These are phyloP conservation scores for Urosaurus nigricauda DNA, from an alignment of 2,797 vertebrate species.

Conservation along the genomic window DNA sequence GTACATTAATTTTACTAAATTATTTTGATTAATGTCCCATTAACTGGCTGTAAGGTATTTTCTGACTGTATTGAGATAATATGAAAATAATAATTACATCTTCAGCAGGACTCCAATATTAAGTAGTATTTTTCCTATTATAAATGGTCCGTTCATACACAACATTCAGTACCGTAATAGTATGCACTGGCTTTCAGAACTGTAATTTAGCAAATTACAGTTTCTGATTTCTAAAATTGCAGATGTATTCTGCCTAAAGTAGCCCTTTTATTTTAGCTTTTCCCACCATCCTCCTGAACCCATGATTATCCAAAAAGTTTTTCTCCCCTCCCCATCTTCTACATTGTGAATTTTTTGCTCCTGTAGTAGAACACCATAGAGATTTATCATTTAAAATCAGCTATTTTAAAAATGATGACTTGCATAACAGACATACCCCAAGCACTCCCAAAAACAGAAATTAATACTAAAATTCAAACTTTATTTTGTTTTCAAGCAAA, in stretches of 20 bases:
- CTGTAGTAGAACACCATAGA: constrained; percentile 17
- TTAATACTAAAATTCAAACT: constrained; percentile 26
- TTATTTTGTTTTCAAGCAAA: background rate
- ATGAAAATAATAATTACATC: constrained; percentile 61
- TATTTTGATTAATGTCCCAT: constrained; percentile 42
- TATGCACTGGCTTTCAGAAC: constrained; percentile 53
- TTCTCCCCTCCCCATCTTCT: background rate
- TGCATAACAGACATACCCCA: background rate
- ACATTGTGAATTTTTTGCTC: constrained; percentile 5
- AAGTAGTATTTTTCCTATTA: constrained; percentile 54
- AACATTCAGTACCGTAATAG: constrained; percentile 52
- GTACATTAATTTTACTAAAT: constrained; percentile 28
- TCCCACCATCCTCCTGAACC: constrained; percentile 28
- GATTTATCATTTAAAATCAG: constrained; percentile 15
- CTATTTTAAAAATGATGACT: background rate
- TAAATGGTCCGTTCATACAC: constrained; percentile 53
- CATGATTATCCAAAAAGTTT: constrained; percentile 31
- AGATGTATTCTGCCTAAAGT: constrained; percentile 45
- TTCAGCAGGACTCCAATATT: constrained; percentile 52
- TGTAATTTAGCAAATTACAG: constrained; percentile 64
- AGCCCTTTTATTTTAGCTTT: constrained; percentile 41
- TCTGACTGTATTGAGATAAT: constrained; percentile 53
- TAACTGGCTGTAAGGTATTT: constrained; percentile 42
- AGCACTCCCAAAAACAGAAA: background rate
- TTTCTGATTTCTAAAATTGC: constrained; percentile 63